phyloP scores from a whole-genome alignment of 1,140 invertebrate species.

The Spodoptera frugiperda region DNA sequence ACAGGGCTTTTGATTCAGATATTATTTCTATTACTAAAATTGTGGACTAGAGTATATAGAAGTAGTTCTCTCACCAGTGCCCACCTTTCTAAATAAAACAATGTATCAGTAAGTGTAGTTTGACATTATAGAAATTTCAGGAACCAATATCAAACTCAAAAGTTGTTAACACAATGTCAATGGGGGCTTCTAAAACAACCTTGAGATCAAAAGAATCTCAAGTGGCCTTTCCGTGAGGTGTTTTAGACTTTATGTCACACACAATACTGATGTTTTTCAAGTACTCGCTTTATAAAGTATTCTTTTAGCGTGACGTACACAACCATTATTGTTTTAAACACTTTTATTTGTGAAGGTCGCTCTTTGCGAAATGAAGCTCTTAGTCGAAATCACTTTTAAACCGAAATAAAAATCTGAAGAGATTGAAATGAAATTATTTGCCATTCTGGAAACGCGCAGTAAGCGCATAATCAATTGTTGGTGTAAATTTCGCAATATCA shows the following conservation, averaged over 20 bases:
- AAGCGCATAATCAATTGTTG: conserved; percentile 29
- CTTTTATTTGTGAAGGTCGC: too few relatives aligned
- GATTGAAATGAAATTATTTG: conserved; percentile 21
- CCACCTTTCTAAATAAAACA: too few relatives aligned
- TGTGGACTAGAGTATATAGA: too few relatives aligned
- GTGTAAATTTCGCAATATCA: conserved; percentile 48
- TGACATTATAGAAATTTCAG: background rate
- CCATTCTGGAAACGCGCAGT: conserved; percentile 5
- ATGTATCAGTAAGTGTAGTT: too few relatives aligned
- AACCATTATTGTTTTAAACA: too few relatives aligned
- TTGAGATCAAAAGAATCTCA: conserved; percentile 10
- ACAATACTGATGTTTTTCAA: conserved; percentile 6
- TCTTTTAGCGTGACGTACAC: too few relatives aligned
- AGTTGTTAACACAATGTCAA: conserved; percentile 9
- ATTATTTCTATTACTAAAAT: too few relatives aligned
- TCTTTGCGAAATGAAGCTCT: too few relatives aligned
- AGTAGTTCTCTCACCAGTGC: too few relatives aligned
- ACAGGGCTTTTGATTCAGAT: background rate
- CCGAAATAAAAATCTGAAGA: background rate
- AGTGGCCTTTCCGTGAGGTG: background rate
- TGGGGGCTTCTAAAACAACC: conserved; percentile 1
- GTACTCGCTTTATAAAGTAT: background rate
- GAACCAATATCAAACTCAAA: conserved; percentile 1
- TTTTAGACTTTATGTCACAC: conserved; percentile 15
- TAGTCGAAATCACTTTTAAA: too few relatives aligned